Base-by-base conservation (phyloP, 2,113 vertebrate species). In the Mirza zaza region DNA sequence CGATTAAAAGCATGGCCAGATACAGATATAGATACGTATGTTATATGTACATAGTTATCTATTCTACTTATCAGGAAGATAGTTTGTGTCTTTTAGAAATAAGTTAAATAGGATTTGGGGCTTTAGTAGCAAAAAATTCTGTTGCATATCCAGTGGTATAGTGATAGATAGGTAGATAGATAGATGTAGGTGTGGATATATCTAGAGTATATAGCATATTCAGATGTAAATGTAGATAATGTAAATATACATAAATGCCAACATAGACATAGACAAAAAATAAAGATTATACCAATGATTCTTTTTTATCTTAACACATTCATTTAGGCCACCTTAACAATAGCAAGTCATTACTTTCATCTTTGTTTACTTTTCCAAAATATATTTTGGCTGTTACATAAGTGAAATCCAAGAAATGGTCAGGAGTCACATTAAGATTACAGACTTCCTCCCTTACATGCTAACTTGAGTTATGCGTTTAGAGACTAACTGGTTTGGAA, bases 321-420 rank as follows among this genome's bases (percentile, higher is more conserved):
- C 3, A 59, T 75, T 71, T 34, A 39, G 36, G 57, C 39, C 13
- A 65, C 2, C 23, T 86, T 65, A 57, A 87, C 55, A 91, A 85
- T 15, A 82, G 36, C 36, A 75, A 79, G 52, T 50, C 34, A 68
- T 75, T 63, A 29, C 70, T 93, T 79, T 79, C 25, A 61, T 86
- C 20, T 95, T 76, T n/a, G 25, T 79, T 95, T 94, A 84, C 34
- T 73, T 96, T 82, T 93, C 68, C 6, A 63, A 93, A 88, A 93
- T 57, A 4, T 15, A 65, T 81, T 91, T 92, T 71, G 59, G 5
- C n/a, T 48, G 1, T 48, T 81, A 36, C 6, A 32, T n/a, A 63
- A 95, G 68, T 85, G 45, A 84, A 70, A 34, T 15, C 2, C 11
- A 76, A 70, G 70, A 71, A 88, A 36, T 45, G 21, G 13, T 68